A percentile compares a stretch with the other conserved stretches of the same genome.
Evolutionary conservation across 2,797 vertebrate species (phyloP).

Genomic region (Neosilurus hyrtlii): DNA sequence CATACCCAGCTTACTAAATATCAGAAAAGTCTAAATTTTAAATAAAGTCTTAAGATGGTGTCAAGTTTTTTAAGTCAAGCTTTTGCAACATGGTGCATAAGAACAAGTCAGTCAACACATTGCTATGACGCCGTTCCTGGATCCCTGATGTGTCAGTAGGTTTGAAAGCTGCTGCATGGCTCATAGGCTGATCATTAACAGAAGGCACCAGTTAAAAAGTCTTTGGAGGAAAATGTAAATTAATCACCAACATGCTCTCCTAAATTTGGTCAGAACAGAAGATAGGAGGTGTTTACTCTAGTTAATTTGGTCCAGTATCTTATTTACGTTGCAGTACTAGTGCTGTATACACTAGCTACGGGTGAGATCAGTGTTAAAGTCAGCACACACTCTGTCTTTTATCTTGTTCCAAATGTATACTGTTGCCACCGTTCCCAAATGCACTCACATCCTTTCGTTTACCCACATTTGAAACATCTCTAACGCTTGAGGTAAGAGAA

Average conservation of each 20-base stretch:
- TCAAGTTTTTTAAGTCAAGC: background rate
- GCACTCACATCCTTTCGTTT: background rate
- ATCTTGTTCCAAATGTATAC: background rate
- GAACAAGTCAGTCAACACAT: background rate
- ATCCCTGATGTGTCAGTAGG: background rate
- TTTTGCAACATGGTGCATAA: background rate
- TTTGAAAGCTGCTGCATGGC: background rate
- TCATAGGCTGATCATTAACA: background rate
- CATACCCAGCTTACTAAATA: background rate
- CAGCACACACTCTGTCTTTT: background rate
- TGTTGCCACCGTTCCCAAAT: background rate
- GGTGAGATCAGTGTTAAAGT: conserved; percentile 13
- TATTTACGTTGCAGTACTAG: conserved; percentile 13
- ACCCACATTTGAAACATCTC: background rate
- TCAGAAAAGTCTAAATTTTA: no score
- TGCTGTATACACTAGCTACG: background rate
- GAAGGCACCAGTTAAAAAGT: background rate
- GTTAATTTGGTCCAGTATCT: background rate
- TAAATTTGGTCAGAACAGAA: background rate
- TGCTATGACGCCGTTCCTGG: background rate
- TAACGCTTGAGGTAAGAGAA: background rate
- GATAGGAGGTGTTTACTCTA: background rate
- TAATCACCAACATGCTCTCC: background rate
- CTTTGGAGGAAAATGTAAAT: background rate
- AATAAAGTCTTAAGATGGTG: background rate